These are phyloP conservation scores for Zingel zingel DNA, from an alignment of 2,113 vertebrate genomes.

Conservation along the genomic window DNA sequence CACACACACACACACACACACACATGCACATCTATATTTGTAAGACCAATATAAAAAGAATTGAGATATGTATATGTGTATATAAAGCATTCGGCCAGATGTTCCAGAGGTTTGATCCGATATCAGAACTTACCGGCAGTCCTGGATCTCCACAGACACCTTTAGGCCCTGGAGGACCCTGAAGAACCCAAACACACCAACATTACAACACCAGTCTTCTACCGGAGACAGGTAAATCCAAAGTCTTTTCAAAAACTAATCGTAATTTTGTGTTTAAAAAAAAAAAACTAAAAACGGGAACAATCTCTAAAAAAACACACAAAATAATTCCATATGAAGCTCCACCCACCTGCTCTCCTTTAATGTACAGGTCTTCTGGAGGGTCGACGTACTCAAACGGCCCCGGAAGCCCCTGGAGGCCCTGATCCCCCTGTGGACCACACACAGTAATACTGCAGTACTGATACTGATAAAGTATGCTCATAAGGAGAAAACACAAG, in stretches of 20 bases:
- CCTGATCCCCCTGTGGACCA: conserved; percentile 74
- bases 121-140: conserved; percentile 57
- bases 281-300: not conserved
- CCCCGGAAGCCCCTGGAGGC: conserved; percentile 77
- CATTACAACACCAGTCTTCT: not conserved
- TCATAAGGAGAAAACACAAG: too few relatives aligned
- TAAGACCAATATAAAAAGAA: too few relatives aligned
- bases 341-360: conserved; percentile 79
- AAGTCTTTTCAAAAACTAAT: too few relatives aligned
- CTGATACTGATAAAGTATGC: too few relatives aligned
- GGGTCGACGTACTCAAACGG: conserved; percentile 78
- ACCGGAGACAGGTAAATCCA: too few relatives aligned
- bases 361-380: conserved; percentile 78
- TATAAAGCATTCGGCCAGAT: not conserved
- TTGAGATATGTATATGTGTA: too few relatives aligned
- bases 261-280: too few relatives aligned
- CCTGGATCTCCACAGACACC: conserved; percentile 68
- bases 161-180: conserved; percentile 73
- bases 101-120: not conserved
- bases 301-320: too few relatives aligned
- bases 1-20: too few relatives aligned
- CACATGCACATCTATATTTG: too few relatives aligned
- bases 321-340: not conserved
- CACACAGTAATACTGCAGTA: conserved; percentile 2
- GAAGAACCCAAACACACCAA: conserved; percentile 24